Evolutionary conservation across 1,140 invertebrate genomes (phyloP), one percentile per base, ranked within the genome.

Genomic region (Campoletis sonorensis): DNA sequence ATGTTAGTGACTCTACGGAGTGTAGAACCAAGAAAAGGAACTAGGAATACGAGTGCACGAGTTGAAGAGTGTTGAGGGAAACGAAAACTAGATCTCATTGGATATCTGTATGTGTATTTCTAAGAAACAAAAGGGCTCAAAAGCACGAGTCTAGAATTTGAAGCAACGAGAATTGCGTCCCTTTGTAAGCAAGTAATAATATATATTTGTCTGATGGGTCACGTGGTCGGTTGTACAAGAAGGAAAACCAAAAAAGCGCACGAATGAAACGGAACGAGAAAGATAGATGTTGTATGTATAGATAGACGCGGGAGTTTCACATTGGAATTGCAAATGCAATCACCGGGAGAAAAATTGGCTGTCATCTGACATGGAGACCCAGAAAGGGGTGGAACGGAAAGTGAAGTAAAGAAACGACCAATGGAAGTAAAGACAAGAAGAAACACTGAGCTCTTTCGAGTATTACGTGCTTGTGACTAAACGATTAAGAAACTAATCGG

Each of bases 251-350:
- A 49, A 80, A 77, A 78, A 70, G 61, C 37, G 75, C 30, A 54
- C 54, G 75, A 23, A 37, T 51, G 51, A 76, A 51, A 64, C 30
- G 58, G 45, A 18, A 61, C 51, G 21, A 61, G n/a, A 23, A 68
- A 70, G 80, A 78, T 45, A 21, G 51, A 4, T 54, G 16, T 15
- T 10, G n/a, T n/a, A n/a, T 37, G 33, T 26, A 54, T 73, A 37
- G 7, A 75, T 67, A 76, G 70, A 79, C 49, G 78, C 58, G 81
- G n/a, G n/a, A 75, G 70, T 61, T 79, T 71, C 87, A 83, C 87
- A 90, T 91, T 84, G 84, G 90, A 91, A 91, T 92, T 92, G 90
- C 90, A 91, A 92, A 92, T 91, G 89, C 89, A 91, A 90, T 90
- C 90, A 90, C 87, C 85, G 84, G 86, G n/a, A n/a, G n/a, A n/a